phyloP scores from a whole-genome alignment of 2,888 invertebrate species.

The Mythimna impura region DNA sequence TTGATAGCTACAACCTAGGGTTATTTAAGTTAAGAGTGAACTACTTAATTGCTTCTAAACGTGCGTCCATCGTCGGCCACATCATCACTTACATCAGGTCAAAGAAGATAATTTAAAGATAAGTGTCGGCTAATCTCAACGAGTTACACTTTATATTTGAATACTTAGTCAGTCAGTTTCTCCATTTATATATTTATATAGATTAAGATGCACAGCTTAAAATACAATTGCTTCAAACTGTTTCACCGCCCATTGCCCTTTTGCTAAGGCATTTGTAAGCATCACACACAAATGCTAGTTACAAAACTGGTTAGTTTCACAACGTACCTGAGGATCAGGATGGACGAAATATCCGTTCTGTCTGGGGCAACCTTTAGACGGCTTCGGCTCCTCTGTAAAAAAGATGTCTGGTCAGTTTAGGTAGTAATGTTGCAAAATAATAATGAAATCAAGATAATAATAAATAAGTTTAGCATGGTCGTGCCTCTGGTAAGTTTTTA shows the following conservation, averaged over 20 bases:
- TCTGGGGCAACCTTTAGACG: conserved; percentile 93
- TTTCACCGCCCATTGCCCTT: conserved; percentile 34
- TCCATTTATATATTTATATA: no score
- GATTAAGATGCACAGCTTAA: background rate
- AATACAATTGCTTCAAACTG: background rate
- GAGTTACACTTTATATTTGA: no score
- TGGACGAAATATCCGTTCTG: conserved; percentile 95
- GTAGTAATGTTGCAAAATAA: no score
- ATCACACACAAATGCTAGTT: conserved; percentile 18
- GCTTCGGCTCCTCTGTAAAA: conserved; percentile 93
- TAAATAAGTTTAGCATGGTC: background rate
- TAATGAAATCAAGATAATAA: background rate
- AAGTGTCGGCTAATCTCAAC: no score
- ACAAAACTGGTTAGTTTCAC: conserved; percentile 20
- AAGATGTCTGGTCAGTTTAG: background rate
- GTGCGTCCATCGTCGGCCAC: no score
- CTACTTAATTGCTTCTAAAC: no score
- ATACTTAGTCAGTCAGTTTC: no score
- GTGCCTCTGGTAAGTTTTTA: background rate
- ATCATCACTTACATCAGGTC: no score
- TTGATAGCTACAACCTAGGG: no score
- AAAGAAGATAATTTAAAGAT: no score
- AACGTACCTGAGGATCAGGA: conserved; percentile 91
- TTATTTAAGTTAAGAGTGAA: no score
- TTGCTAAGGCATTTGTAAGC: conserved; percentile 1